Base-by-base conservation (phyloP, 2,797 vertebrate species). In the Xenopus petersii region DNA sequence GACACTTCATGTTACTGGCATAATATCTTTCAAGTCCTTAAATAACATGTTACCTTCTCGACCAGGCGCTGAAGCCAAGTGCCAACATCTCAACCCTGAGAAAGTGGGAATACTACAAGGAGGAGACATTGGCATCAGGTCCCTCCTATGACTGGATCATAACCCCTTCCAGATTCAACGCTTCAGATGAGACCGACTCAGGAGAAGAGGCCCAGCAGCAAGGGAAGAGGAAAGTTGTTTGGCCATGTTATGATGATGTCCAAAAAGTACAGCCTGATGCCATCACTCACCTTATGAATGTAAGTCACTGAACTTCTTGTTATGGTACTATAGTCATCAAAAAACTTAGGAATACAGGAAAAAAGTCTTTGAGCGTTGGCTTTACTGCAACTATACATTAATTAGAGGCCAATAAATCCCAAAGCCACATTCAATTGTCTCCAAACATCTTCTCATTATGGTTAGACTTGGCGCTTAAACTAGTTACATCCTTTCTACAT, bases 61-160 rank as follows among this genome's bases (percentile, higher is more conserved):
- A 93, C 93, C 80, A 91, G 83, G 93, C 93, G 73, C 87, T 98
- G 84, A 98, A 96, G 85, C 96, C 95, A 13, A 93, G 86, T 12
- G 86, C 95, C 79, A 89, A 88, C 82, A 88, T 98, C 81, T 95
- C 96, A 80, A 94, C 90, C 87, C 91, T 99, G 82, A 94, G 84
- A 60, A 97, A 94, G 73, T 99, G 97, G 97, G 95, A 98, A 87
- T 97, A 95, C 83, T 98, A 96, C 74, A 94, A 88, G 0, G 94
- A 94, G 13, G 97, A 99, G 91, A 96, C 96, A 15, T 88, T 99
- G 83, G 94, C 95, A 70, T 91, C 91, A 0, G 97, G 96, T n/a
- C 95, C 97, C 2, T 93, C 94, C 0, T 98, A 97, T 46, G 97
- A 99, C 54, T 98, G 95, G 94, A 87, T 90, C 71, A 94, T 93